phyloP scores from a whole-genome alignment of 2,797 vertebrate species.

The Phyllotis vaccarum region DNA sequence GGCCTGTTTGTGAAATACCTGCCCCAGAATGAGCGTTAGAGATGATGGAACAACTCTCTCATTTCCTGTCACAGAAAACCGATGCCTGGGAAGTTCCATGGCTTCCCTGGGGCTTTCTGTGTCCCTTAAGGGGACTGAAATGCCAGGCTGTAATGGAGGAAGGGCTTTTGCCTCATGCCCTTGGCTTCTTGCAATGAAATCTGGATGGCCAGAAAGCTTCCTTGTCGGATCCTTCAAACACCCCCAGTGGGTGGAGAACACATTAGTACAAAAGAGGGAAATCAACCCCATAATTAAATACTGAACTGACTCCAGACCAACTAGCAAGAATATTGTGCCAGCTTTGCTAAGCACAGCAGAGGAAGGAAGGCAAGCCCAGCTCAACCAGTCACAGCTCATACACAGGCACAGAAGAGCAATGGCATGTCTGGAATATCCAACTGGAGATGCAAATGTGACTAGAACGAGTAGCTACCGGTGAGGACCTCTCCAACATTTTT shows the following conservation, averaged over 20 bases:
- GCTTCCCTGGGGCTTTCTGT: background rate
- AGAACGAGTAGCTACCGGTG: constrained; percentile 23
- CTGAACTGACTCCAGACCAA: constrained; percentile 75
- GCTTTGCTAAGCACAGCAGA: background rate
- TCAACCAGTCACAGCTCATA: background rate
- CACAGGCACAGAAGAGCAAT: background rate
- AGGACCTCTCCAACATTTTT: background rate
- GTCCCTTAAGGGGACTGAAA: constrained; percentile 1
- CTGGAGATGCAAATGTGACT: constrained; percentile 18
- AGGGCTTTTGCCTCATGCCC: background rate
- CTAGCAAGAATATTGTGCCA: constrained; percentile 51
- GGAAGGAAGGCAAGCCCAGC: background rate
- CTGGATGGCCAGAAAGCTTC: background rate
- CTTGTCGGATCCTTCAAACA: constrained; percentile 62
- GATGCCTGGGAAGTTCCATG: background rate
- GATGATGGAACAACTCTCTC: background rate
- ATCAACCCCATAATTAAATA: constrained; percentile 78
- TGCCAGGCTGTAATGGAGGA: background rate
- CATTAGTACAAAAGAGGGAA: constrained; percentile 69
- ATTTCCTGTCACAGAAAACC: constrained; percentile 12
- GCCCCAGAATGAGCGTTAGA: background rate
- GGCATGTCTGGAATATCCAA: constrained; percentile 30
- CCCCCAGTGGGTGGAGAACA: constrained; percentile 61
- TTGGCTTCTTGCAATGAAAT: constrained; percentile 48
- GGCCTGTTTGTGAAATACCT: background rate